These are phyloP conservation scores for Lithophane socia DNA, from an alignment of 2,888 invertebrate species.

Conservation along the genomic window DNA sequence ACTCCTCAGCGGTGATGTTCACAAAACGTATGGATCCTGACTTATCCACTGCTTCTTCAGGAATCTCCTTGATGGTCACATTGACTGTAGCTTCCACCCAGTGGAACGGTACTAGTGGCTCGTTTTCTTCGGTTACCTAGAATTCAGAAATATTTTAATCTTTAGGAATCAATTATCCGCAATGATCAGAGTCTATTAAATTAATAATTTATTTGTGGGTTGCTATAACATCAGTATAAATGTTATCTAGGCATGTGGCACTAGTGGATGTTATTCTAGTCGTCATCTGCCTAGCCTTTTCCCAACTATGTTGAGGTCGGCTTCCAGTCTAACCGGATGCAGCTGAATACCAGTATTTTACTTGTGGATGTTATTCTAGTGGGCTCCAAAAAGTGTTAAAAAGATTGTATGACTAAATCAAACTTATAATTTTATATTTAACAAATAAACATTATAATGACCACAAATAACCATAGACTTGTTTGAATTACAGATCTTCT, in stretches of 20 bases:
- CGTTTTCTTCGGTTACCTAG: slow-evolving; percentile 92
- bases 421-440: neutral
- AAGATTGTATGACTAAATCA: neutral
- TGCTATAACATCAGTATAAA: neutral
- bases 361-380: neutral
- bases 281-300: no score
- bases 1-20: slow-evolving; percentile 96
- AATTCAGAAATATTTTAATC: neutral
- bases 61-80: slow-evolving; percentile 96
- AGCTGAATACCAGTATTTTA: neutral
- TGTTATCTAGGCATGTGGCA: neutral
- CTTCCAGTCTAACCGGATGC: no score
- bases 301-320: no score
- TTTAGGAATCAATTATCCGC: neutral
- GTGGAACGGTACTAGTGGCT: slow-evolving; percentile 90
- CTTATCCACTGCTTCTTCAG: slow-evolving; percentile 97
- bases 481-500: no score
- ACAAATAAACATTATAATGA: neutral
- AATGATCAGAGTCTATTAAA: neutral
- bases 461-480: neutral
- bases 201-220: neutral
- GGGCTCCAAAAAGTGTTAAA: neutral
- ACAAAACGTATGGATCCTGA: slow-evolving; percentile 97
- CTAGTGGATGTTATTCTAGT: neutral
- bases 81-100: slow-evolving; percentile 96